Evolutionary conservation across 2,113 vertebrate genomes (phyloP).

Genomic region (Protobothrops flavoviridis): DNA sequence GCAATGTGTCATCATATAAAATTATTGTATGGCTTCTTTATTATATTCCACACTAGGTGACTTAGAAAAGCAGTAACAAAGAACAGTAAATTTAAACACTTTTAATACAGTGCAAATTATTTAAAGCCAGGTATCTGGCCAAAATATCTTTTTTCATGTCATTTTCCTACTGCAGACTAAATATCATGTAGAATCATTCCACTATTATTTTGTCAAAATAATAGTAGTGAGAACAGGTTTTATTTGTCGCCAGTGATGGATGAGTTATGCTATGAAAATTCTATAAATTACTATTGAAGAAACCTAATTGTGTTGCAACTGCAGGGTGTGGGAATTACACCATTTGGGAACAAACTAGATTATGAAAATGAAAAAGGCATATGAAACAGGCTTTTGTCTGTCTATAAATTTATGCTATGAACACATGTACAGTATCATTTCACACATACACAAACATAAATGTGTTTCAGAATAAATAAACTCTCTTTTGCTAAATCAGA

Average conservation of each 20-base stretch:
- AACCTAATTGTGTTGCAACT: neutral
- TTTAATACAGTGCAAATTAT: neutral
- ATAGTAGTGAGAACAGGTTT: neutral
- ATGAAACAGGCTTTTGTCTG: neutral
- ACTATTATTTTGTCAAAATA: neutral
- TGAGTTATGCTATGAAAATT: neutral
- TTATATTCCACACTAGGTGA: neutral
- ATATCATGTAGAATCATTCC: neutral
- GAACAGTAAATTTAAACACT: neutral
- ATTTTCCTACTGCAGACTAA: neutral
- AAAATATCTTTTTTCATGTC: neutral
- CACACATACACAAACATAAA: neutral
- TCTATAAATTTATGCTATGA: neutral
- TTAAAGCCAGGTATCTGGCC: neutral
- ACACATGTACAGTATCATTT: neutral
- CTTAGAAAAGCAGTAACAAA: neutral
- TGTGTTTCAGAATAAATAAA: neutral
- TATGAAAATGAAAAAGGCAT: neutral
- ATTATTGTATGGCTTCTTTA: neutral
- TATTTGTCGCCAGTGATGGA: neutral
- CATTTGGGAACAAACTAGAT: neutral
- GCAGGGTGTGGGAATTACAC: neutral
- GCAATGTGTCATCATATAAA: neutral
- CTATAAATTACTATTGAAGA: neutral
- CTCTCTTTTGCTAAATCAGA: neutral